Base-by-base conservation (phyloP, 2,113 vertebrate genomes). In the Lynx canadensis region DNA sequence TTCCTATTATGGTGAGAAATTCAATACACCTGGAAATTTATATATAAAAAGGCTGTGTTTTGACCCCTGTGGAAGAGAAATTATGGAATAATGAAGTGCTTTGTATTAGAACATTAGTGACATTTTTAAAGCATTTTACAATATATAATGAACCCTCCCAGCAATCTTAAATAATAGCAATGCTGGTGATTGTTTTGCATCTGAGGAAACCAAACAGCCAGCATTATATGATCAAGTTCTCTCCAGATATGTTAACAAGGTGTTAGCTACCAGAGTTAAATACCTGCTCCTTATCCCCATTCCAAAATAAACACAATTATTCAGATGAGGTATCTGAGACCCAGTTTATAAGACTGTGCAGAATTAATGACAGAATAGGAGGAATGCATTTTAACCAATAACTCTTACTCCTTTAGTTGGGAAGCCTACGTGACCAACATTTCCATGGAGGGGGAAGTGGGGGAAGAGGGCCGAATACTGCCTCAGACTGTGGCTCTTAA, bases 301-400 rank as follows among this genome's bases (percentile, higher is more conserved):
- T 86, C 60, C 84, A 92, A 92, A 92, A 90, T 66, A 93, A 95
- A 29, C 65, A 66, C 1, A 16, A 5, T 73, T 90, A 90, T 90
- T 96, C 63, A 83, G 25, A 73, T 93, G 21, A 95, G 50, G n/a
- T 89, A 41, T 79, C 50, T 60, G 36, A 96, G 48, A 93, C 50
- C 50, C 15, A 48, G 68, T 79, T 91, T 81, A 60, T 38, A 97
- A 95, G 31, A 68, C 10, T 12, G 0, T 79, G 9, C 31, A 92
- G 45, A 93, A 45, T 50, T 96, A 91, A 88, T 85, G 36, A 82
- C 7, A 84, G 41, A 55, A 85, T 31, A 69, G 52, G 5, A 57
- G n/a, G 25, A 92, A 50, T 83, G 65, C 23, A 33, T 82, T 89
- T 94, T 74, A 73, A 14, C n/a, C 45, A 25, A 13, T 52, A 76